Evolutionary conservation across 1,140 invertebrate species (phyloP).

Genomic region (Scaptomyza montana): DNA sequence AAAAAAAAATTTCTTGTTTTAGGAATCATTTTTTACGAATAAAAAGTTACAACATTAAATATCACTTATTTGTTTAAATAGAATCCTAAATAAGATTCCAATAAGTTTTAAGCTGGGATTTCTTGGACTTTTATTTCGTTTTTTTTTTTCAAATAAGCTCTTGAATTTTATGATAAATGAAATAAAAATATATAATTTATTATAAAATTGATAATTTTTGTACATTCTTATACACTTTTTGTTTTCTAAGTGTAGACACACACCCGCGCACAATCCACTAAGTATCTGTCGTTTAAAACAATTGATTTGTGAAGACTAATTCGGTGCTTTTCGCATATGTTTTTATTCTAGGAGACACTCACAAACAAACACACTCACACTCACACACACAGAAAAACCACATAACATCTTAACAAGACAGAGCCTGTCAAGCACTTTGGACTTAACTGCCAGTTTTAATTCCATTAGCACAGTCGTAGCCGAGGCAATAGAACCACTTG

Average conservation of each 20-base stretch:
- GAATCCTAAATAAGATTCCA: too few species aligned
- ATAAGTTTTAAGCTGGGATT: too few species aligned
- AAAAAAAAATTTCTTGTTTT: too few species aligned
- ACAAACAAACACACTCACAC: background rate
- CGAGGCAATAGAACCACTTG: slow-evolving; percentile 4
- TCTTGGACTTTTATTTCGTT: too few species aligned
- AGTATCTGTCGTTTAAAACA: slow-evolving; percentile 73
- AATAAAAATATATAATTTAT: too few species aligned
- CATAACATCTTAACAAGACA: slow-evolving; percentile 34
- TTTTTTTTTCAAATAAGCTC: too few species aligned
- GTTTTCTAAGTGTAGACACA: slow-evolving; percentile 9
- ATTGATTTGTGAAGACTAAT: slow-evolving; percentile 77
- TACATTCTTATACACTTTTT: too few species aligned
- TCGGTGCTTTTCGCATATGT: slow-evolving; percentile 63
- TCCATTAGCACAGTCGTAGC: slow-evolving; percentile 62
- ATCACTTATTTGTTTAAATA: too few species aligned
- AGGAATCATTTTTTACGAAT: too few species aligned
- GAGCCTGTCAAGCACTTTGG: slow-evolving; percentile 62
- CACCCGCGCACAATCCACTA: slow-evolving; percentile 63
- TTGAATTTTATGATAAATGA: too few species aligned
- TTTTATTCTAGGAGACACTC: slow-evolving; percentile 31
- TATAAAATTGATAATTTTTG: too few species aligned
- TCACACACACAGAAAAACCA: slow-evolving; percentile 6
- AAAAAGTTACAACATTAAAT: too few species aligned
- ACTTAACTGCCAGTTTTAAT: slow-evolving; percentile 79